Percentiles rank a stretch among this genome's conserved stretches.
phyloP scores from a whole-genome alignment of 1,140 invertebrate species.

The Mesaphorura yosii region DNA sequence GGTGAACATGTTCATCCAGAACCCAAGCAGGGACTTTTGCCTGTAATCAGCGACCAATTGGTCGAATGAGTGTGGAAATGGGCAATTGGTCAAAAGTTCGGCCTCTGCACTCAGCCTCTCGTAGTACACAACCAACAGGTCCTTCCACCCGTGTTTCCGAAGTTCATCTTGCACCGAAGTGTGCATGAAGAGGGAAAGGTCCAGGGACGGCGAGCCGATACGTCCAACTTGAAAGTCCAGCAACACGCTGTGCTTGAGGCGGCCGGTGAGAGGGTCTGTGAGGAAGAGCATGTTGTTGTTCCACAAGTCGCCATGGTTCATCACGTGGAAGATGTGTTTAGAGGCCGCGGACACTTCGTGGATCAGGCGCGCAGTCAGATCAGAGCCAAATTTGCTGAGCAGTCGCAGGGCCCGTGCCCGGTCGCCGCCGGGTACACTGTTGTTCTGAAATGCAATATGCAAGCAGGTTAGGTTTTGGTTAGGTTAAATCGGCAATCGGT shows the following conservation, averaged over 20 bases:
- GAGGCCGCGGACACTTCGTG: neutral
- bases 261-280: neutral
- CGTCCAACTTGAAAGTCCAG: conserved; percentile 3
- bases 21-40: neutral
- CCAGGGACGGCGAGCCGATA: neutral
- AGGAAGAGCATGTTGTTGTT: conserved; percentile 7
- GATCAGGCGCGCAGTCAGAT: neutral
- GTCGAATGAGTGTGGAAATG: neutral
- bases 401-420: neutral
- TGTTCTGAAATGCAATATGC: too few relatives aligned
- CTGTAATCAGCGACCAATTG: neutral
- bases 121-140: neutral
- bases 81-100: neutral
- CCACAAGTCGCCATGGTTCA: conserved; percentile 8
- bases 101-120: neutral
- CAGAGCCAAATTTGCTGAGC: neutral
- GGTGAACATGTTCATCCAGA: neutral
- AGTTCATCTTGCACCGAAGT: neutral
- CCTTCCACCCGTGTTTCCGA: neutral
- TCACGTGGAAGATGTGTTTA: neutral
- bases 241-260: neutral
- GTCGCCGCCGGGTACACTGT: neutral
- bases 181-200: neutral
- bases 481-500: too few relatives aligned
- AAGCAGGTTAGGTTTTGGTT: too few relatives aligned